A percentile compares a stretch with the other conserved stretches of the same genome.
These are phyloP conservation scores for Lagocephalus sceleratus DNA, from an alignment of 2,797 vertebrate species.

Conservation along the genomic window DNA sequence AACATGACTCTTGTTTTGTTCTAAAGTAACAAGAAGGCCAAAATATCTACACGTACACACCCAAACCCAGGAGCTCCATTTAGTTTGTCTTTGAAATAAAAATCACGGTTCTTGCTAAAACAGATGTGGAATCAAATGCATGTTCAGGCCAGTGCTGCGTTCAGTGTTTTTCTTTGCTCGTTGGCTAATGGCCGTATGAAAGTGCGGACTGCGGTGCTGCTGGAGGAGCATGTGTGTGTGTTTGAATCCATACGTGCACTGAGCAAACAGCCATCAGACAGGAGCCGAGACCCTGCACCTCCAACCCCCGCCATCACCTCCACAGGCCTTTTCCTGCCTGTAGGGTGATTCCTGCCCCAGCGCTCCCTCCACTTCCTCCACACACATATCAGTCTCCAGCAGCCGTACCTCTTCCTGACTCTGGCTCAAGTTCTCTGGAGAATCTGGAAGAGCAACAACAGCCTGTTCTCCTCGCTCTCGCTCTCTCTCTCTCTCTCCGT, in stretches of 20 bases:
- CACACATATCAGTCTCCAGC: conserved; percentile 78
- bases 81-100: too few relatives aligned
- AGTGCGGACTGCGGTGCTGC: conserved; percentile 25
- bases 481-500: conserved; percentile 1
- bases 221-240: conserved; percentile 18
- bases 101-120: conserved; percentile 3
- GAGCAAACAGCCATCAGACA: conserved; percentile 68
- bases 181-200: conserved; percentile 56
- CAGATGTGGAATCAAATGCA: conserved; percentile 7
- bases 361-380: conserved; percentile 74
- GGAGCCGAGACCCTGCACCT: conserved; percentile 56
- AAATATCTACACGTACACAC: too few relatives aligned
- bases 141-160: neutral
- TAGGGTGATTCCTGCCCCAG: conserved; percentile 75
- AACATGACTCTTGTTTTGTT: too few relatives aligned
- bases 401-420: conserved; percentile 77
- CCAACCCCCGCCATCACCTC: conserved; percentile 59
- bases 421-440: conserved; percentile 60
- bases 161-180: conserved; percentile 14
- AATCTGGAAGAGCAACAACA: conserved; percentile 48
- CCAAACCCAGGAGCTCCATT: too few relatives aligned
- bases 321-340: conserved; percentile 78
- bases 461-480: conserved; percentile 46
- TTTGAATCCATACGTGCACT: conserved; percentile 21
- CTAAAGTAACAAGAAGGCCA: too few relatives aligned